Evolutionary conservation across 2,797 vertebrate species (phyloP).

Genomic region (Premnoplex brunnescens): DNA sequence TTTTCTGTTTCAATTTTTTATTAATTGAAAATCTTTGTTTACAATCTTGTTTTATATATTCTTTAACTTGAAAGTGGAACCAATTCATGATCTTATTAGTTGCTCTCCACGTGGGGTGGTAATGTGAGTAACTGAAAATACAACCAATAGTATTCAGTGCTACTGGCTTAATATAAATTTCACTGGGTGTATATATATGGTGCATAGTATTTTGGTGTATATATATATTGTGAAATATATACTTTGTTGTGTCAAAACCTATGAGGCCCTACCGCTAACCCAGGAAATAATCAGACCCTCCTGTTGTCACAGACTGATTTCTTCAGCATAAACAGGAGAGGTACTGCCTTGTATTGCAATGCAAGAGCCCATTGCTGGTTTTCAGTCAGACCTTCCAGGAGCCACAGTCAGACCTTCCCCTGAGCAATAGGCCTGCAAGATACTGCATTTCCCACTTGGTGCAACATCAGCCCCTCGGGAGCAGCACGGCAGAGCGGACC

Average conservation of each 20-base stretch:
- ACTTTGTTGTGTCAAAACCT: neutral
- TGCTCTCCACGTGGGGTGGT: neutral
- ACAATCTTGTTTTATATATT: neutral
- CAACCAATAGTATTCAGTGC: neutral
- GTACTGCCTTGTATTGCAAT: neutral
- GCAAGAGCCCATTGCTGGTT: neutral
- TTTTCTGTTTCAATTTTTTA: neutral
- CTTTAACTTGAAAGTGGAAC: neutral
- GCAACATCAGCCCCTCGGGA: neutral
- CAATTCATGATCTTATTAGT: neutral
- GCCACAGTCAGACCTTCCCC: neutral
- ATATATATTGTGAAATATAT: neutral
- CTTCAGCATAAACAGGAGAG: neutral
- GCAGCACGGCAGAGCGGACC: neutral
- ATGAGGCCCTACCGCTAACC: neutral
- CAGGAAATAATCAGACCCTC: neutral
- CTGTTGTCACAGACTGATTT: accelerated
- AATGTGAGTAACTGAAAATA: neutral
- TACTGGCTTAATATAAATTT: neutral
- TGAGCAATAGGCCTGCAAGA: neutral
- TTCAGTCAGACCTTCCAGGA: neutral
- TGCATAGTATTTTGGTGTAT: neutral
- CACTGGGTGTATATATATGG: accelerated
- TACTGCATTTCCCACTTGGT: neutral
- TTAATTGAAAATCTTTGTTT: neutral